Evolutionary conservation across 92 coral and sea anemone genomes (phyloP), one percentile per base, ranked within the genome.

Genomic region (Galaxea fascicularis): DNA sequence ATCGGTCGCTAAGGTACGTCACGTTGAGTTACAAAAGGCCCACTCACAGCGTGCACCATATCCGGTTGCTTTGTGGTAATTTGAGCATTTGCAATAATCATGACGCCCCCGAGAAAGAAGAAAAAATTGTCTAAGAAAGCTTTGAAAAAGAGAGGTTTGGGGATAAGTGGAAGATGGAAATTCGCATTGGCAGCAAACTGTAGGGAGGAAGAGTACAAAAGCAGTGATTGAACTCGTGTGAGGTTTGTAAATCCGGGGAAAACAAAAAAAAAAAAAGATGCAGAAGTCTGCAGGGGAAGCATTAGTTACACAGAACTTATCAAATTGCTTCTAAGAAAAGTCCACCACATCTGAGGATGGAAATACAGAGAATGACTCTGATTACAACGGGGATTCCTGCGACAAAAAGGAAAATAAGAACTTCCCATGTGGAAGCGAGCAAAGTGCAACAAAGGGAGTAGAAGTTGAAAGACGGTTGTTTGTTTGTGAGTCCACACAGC

Each of bases 401-500:
- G 70, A 28, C 41, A 20, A 64, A 64, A n/a, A 27, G 10, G 25
- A 46, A 46, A 0, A 0, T 15, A 22, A 57, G 21, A 57, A 57
- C 8, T 7, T 14, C 20, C 15, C 15, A 16, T 16, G 1, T n/a
- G 20, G 15, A 13, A 0, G 4, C 11, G 1, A 53, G 4, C 58
- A 53, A 53, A 15, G 58, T 10, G n/a, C 29, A 35, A 35, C 41
- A 2, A 35, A 35, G 70, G 89, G 18, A 20, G 60, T 59, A 51
- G 77, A 77, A 45, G 53, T 85, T 29, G 85, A 90, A 79, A 54
- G 81, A 35, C 59, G 80, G 59, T 65, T 86, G 12, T 58, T 86
- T 35, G 85, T 90, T 31, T 90, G 90, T 28, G 85, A 90, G 58
- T 82, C 91, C 10, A 82, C 88, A n/a, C 91, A 86, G 64, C 30